A percentile compares a stretch with the other conserved stretches of the same genome.
Evolutionary conservation across 2,113 vertebrate genomes (phyloP).

Genomic region (Misgurnus mizolepis): DNA sequence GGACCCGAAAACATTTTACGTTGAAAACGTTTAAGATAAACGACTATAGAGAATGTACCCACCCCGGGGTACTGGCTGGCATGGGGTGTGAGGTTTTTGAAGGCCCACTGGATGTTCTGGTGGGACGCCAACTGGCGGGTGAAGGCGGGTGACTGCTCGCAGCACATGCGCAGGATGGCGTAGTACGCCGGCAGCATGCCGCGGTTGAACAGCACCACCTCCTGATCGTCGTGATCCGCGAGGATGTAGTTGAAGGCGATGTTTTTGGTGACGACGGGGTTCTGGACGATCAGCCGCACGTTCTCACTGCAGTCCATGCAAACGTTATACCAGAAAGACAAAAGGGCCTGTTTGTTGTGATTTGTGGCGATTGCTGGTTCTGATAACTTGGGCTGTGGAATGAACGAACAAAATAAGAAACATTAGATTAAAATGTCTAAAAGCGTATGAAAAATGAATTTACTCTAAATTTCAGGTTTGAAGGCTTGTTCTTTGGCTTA

Average conservation of each 20-base stretch:
- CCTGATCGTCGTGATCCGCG: constrained; percentile 98
- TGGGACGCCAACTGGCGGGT: constrained; percentile 95
- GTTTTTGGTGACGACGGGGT: constrained; percentile 98
- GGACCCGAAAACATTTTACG: too few relatives aligned
- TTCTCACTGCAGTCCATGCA: constrained; percentile 97
- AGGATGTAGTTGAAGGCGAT: constrained; percentile 99
- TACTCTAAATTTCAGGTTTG: not conserved
- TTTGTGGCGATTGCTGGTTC: constrained; percentile 99
- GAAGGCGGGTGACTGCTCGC: constrained; percentile 93
- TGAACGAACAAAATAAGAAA: not conserved
- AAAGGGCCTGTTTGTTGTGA: constrained; percentile 98
- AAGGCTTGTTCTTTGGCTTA: too few relatives aligned
- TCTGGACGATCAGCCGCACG: constrained; percentile 96
- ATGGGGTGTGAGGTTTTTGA: constrained; percentile 98
- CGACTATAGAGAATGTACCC: constrained; percentile 55
- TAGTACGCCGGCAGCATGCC: constrained; percentile 99
- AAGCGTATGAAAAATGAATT: not conserved
- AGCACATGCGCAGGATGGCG: constrained; percentile 97
- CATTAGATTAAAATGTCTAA: too few relatives aligned
- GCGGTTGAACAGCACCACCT: constrained; percentile 99
- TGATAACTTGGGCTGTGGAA: constrained; percentile 88
- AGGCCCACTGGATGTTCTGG: constrained; percentile 99
- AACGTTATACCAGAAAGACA: constrained; percentile 99
- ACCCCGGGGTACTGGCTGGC: constrained; percentile 99
- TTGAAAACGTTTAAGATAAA: too few relatives aligned